Conservation (phyloP, 2,888 invertebrate genomes). For the Epicampocera succincta region DNA sequence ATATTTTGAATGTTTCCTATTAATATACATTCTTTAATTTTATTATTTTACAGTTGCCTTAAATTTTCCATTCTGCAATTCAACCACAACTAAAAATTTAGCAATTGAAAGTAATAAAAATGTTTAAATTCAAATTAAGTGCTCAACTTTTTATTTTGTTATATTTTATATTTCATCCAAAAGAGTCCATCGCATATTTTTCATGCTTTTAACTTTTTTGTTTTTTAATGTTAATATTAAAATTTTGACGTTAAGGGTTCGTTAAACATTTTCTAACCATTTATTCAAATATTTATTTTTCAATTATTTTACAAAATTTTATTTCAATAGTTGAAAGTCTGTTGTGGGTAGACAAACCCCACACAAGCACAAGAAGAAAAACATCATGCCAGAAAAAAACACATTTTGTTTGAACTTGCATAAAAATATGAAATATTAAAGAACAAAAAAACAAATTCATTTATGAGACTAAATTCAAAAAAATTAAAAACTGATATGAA, state of each 20-base stretch:
- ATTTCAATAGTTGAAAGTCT: not conserved
- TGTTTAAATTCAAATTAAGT: slow-evolving; percentile 21
- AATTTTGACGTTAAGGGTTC: slow-evolving; percentile 61
- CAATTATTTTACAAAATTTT: slow-evolving; percentile 59
- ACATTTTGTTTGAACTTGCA: no score
- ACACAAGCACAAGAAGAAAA: not conserved
- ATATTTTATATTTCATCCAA: not conserved
- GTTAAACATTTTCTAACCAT: slow-evolving; percentile 59
- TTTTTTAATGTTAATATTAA: slow-evolving; percentile 34
- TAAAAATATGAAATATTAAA: no score
- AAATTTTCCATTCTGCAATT: not conserved
- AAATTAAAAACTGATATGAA: no score
- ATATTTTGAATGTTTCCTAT: no score
- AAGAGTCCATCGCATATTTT: not conserved
- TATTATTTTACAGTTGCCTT: no score
- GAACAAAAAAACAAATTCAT: no score
- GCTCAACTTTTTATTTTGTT: not conserved
- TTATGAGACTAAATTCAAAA: no score
- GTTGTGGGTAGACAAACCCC: not conserved
- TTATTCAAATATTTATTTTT: slow-evolving; percentile 64
- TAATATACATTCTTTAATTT: no score
- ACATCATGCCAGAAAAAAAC: no score
- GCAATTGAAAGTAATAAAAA: not conserved
- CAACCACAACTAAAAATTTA: not conserved
- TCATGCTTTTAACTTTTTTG: slow-evolving; percentile 6